Percentiles rank a stretch among this genome's conserved stretches.
Conservation (phyloP, 2,113 vertebrate species). For the Lophochroa leadbeateri region DNA sequence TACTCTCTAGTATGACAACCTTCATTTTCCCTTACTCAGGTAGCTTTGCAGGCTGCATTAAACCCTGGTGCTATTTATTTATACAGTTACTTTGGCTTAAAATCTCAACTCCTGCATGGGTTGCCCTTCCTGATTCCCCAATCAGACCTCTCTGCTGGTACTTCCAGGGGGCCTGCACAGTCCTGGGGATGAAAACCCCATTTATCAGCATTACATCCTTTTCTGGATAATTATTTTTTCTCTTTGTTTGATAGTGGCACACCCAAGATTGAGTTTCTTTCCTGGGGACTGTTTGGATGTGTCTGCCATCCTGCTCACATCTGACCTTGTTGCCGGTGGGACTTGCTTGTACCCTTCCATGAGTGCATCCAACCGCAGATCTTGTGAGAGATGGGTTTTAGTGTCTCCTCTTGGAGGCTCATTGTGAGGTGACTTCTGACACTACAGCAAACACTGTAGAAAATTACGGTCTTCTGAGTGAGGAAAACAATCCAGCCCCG, state of each 20-base stretch:
- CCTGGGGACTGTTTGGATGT: neutral
- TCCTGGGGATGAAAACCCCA: neutral
- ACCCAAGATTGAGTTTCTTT: neutral
- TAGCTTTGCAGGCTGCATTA: neutral
- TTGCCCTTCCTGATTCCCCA: neutral
- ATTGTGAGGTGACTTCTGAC: neutral
- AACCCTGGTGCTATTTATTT: neutral
- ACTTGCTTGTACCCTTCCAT: neutral
- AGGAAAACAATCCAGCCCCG: neutral
- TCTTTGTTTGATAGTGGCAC: neutral
- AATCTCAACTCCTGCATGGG: neutral
- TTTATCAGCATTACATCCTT: neutral
- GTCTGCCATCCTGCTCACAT: neutral
- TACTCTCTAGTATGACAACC: neutral
- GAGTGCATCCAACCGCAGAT: neutral
- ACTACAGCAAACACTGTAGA: neutral
- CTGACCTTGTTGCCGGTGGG: neutral
- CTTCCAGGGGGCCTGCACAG: neutral
- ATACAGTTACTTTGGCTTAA: conserved; percentile 13
- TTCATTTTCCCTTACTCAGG: conserved; percentile 28
- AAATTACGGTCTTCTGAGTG: neutral
- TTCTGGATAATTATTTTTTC: neutral
- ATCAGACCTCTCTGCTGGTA: neutral
- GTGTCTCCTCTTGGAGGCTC: neutral
- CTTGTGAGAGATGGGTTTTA: neutral